phyloP scores from a whole-genome alignment of 2,888 invertebrate species.

The Caenorhabditis sp. region DNA sequence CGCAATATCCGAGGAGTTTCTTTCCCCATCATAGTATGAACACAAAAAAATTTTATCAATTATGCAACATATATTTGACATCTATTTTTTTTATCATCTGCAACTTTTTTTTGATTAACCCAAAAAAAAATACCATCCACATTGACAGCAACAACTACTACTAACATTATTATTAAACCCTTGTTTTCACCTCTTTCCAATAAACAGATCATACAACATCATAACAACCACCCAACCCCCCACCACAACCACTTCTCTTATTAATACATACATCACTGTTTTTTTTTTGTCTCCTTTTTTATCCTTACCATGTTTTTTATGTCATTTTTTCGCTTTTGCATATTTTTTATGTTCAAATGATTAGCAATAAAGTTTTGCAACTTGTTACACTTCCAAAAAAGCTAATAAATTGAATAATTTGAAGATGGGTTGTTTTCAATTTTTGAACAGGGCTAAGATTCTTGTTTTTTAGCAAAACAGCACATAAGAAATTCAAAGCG shows the following conservation, averaged over 20 bases:
- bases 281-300: neutral
- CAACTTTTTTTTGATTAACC: slow-evolving; percentile 7
- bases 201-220: too few species aligned
- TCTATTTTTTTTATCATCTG: slow-evolving; percentile 10
- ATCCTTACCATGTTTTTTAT: neutral
- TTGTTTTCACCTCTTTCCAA: neutral
- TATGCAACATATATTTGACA: neutral
- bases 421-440: too few species aligned
- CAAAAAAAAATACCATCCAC: slow-evolving; percentile 21
- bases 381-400: slow-evolving; percentile 17
- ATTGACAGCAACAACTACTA: slow-evolving; percentile 1
- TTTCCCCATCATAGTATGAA: neutral
- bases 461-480: too few species aligned
- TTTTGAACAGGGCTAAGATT: too few species aligned
- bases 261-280: neutral
- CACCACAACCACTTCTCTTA: too few species aligned
- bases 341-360: slow-evolving; percentile 27
- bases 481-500: too few species aligned
- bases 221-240: too few species aligned
- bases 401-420: too few species aligned
- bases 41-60: neutral
- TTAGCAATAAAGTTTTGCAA: slow-evolving; percentile 47
- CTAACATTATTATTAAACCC: neutral
- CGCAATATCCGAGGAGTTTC: neutral
- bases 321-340: neutral